Evolutionary conservation across 2,113 vertebrate genomes (phyloP).

Genomic region (Entomyzon cyanotis): DNA sequence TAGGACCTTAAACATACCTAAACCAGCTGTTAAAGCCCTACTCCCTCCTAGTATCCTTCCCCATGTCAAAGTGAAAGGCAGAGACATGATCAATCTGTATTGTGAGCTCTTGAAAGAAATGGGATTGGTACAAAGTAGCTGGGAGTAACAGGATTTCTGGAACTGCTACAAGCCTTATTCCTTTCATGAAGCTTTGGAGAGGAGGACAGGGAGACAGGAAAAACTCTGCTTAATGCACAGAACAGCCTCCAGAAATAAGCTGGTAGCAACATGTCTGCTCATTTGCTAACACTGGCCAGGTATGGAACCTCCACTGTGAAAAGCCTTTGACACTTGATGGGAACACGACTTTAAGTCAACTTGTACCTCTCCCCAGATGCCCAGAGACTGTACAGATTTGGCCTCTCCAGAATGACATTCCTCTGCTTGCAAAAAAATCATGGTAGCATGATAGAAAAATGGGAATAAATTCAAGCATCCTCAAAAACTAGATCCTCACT

Average conservation of each 20-base stretch:
- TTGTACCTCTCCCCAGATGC: background rate
- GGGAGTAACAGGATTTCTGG: background rate
- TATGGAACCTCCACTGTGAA: background rate
- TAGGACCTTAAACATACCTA: background rate
- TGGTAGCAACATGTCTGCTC: background rate
- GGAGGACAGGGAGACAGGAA: background rate
- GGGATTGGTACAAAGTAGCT: background rate
- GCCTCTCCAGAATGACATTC: background rate
- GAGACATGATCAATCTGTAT: background rate
- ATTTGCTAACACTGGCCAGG: accelerated
- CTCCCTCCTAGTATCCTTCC: background rate
- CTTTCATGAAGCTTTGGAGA: background rate
- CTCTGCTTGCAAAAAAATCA: background rate
- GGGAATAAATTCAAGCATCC: background rate
- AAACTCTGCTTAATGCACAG: background rate
- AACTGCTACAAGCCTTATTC: background rate
- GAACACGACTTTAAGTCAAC: background rate
- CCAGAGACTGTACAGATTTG: background rate
- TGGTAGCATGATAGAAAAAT: background rate
- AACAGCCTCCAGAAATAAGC: background rate
- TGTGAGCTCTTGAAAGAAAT: background rate
- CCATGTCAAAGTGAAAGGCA: background rate
- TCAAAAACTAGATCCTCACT: background rate
- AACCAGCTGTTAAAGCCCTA: background rate
- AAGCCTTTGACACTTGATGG: background rate